Conservation (phyloP, 2,888 invertebrate species). For the Eristalis pertinax region DNA sequence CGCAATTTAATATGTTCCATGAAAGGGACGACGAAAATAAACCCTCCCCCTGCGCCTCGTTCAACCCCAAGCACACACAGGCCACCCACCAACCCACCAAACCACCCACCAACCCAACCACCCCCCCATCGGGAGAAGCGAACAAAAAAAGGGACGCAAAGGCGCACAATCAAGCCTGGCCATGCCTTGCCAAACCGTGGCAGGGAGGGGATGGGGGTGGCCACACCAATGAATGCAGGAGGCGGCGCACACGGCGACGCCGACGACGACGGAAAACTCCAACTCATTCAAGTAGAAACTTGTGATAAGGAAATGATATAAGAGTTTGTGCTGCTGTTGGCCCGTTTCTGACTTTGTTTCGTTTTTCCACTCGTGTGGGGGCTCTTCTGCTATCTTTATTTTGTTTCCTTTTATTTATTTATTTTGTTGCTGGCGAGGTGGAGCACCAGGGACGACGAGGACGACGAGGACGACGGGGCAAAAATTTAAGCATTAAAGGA, state of each 20-base stretch:
- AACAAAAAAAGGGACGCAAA: no score
- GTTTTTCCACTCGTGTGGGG: neutral
- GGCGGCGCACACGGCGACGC: no score
- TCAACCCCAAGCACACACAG: neutral
- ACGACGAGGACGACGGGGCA: no score
- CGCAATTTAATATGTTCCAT: neutral
- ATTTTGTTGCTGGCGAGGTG: no score
- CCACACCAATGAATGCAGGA: constrained; percentile 52
- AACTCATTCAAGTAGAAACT: constrained; percentile 75
- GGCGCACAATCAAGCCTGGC: neutral
- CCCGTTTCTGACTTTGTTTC: constrained; percentile 26
- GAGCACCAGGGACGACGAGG: no score
- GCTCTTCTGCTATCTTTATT: neutral
- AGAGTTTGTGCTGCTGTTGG: constrained; percentile 59
- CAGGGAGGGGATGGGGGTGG: neutral
- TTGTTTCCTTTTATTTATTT: no score
- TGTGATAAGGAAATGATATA: constrained; percentile 75
- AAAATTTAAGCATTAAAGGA: no score
- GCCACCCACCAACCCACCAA: no score
- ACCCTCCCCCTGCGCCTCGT: neutral
- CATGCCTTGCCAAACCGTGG: neutral
- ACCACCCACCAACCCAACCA: no score
- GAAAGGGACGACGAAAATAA: neutral
- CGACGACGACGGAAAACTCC: constrained; percentile 62
- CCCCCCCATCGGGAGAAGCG: no score